Percentiles rank a stretch among this genome's conserved stretches.
These are phyloP conservation scores for Drosophila lutescens DNA, from an alignment of 2,888 invertebrate species.

Conservation along the genomic window DNA sequence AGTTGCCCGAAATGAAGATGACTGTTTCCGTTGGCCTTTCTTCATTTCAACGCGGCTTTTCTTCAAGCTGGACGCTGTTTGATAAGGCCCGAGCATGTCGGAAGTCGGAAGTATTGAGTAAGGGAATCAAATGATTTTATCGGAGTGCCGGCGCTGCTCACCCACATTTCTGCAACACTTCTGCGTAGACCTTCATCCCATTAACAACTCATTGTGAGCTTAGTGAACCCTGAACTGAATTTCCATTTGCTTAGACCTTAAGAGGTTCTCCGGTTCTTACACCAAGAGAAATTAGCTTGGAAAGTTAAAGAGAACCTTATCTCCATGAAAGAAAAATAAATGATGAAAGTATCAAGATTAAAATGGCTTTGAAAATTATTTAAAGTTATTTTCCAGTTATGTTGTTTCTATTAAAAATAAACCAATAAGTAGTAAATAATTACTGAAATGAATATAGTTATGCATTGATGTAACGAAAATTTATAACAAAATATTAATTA, in stretches of 20 bases:
- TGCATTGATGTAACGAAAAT: too few relatives aligned
- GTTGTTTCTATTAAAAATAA: too few relatives aligned
- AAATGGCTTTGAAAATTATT: too few relatives aligned
- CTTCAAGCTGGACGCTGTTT: slow-evolving; percentile 35
- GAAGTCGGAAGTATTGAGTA: slow-evolving; percentile 18
- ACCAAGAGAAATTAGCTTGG: neutral
- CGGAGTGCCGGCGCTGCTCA: neutral
- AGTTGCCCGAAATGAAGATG: slow-evolving; percentile 71
- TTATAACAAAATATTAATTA: too few relatives aligned
- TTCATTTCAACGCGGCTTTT: slow-evolving; percentile 22
- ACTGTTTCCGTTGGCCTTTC: slow-evolving; percentile 45
- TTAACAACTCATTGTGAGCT: slow-evolving; percentile 42
- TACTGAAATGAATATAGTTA: too few relatives aligned
- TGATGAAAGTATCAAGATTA: too few relatives aligned
- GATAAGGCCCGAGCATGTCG: slow-evolving; percentile 19
- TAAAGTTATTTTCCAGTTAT: too few relatives aligned
- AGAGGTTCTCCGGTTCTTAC: neutral
- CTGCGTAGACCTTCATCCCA: slow-evolving; percentile 5
- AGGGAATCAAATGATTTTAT: slow-evolving; percentile 24
- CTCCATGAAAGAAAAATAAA: too few relatives aligned
- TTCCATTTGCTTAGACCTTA: slow-evolving; percentile 22
- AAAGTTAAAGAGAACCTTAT: too few relatives aligned
- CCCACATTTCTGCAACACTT: slow-evolving; percentile 16
- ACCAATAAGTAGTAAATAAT: too few relatives aligned
- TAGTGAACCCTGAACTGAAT: slow-evolving; percentile 44